Base-by-base conservation (phyloP, 2,797 vertebrate species). In the Ctenosaura bakeri region DNA sequence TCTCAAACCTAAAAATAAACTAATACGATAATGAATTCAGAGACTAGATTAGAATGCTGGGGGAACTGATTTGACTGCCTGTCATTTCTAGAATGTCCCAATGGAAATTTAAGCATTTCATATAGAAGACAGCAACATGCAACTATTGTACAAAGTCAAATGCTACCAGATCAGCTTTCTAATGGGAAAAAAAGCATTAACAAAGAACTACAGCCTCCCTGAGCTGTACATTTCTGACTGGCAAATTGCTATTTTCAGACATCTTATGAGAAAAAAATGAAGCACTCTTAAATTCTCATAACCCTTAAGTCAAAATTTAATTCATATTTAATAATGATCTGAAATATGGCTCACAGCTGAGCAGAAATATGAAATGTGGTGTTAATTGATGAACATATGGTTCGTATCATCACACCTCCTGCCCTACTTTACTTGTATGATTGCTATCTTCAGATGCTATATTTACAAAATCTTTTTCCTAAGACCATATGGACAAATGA, bases 361-460 rank as follows among this genome's bases (percentile, higher is more conserved):
- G 12, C 6, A 74, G 12, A 5, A 85, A 56, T 42, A 42, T 22
- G 22, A 85, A 42, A 76, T 42, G 35, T 54, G 18, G 5, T 73
- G 32, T 73, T 73, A n/a, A 18, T 38, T 54, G 14, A 69, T 86
- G 20, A 86, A 38, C n/a, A 56, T 73, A 54, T 56, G 12, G 12
- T 52, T 50, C 24, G 22, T 35, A 76, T 56, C n/a, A 74, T 24
- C 56, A 64, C 4, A 66, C 16, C 6, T 29, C 22, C 35, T 12
- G 13, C 26, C 13, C 0, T 3, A 59, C 35, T 86, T 74, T 76
- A 7, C 71, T 5, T 24, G 22, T n/a, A 54, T 74, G 32, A 7
- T 74, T 6, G n/a, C 69, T 62, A 74, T 62, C 35, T 62, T 86
- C 85, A 86, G 73, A 54, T 76, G 38, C 78, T 77, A 87, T n/a